These are phyloP conservation scores for Enteromius thamalakanensis DNA, from an alignment of 2,797 vertebrate genomes.

Conservation along the genomic window DNA sequence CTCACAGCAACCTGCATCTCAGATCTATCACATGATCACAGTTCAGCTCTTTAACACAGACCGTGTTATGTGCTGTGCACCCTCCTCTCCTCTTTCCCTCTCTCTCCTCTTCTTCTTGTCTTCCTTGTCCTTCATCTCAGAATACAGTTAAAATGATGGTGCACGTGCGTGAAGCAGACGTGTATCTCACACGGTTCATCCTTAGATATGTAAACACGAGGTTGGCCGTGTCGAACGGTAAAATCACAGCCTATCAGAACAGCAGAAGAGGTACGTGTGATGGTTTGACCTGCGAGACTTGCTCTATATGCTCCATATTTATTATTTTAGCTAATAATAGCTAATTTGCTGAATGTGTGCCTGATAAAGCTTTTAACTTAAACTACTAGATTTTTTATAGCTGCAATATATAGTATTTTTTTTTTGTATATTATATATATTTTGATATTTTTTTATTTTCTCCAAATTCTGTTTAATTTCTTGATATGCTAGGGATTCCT, in stretches of 20 bases:
- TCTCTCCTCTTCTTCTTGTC: conserved; percentile 38
- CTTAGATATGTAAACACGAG: conserved; percentile 88
- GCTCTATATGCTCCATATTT: neutral
- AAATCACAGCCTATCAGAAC: conserved; percentile 89
- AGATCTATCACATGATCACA: conserved; percentile 24
- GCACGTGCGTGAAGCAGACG: conserved; percentile 84
- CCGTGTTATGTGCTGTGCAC: conserved; percentile 54
- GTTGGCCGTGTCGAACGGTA: conserved; percentile 82
- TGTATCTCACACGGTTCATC: conserved; percentile 89
- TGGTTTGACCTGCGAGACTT: neutral
- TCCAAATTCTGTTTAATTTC: neutral
- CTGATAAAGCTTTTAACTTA: neutral
- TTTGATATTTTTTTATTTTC: neutral
- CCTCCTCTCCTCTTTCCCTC: conserved; percentile 16
- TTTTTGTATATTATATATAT: neutral
- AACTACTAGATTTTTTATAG: neutral
- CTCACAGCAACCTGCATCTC: conserved; percentile 9
- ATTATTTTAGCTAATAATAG: neutral
- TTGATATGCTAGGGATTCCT: neutral
- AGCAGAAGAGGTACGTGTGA: conserved; percentile 85
- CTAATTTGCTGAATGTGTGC: neutral
- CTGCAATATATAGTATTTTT: neutral
- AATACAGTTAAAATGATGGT: conserved; percentile 85
- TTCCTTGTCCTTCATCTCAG: conserved; percentile 70
- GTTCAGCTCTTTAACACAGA: conserved; percentile 59